Evolutionary conservation across 2,888 invertebrate genomes (phyloP).

Genomic region (Leptinotarsa tumamoca): DNA sequence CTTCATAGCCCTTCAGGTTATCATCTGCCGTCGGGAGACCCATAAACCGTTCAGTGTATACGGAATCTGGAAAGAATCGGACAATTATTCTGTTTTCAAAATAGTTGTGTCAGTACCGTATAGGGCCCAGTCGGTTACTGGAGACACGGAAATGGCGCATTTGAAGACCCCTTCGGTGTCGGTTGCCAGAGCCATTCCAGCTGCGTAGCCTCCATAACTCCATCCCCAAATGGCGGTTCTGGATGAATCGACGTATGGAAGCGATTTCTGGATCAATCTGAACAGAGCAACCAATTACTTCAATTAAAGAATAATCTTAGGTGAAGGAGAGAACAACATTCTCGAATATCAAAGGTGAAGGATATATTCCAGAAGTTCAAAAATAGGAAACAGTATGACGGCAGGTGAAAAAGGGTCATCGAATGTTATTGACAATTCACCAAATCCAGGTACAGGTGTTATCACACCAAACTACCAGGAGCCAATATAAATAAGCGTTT

Average conservation of each 20-base stretch:
- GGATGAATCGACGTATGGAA: conserved; percentile 80
- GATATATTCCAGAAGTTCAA: too few species aligned
- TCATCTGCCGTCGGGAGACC: conserved; percentile 79
- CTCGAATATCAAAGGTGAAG: too few species aligned
- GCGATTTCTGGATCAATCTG: conserved; percentile 75
- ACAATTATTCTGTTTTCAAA: too few species aligned
- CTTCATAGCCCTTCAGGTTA: conserved; percentile 80
- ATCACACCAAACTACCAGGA: too few species aligned
- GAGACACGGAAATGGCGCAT: conserved; percentile 95
- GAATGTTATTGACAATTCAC: too few species aligned
- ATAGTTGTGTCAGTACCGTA: conserved; percentile 77
- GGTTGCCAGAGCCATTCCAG: conserved; percentile 86
- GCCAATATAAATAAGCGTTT: too few species aligned
- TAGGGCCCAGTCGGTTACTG: conserved; percentile 95
- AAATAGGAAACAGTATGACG: too few species aligned
- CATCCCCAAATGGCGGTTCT: conserved; percentile 97
- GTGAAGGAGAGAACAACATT: too few species aligned
- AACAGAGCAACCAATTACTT: background rate
- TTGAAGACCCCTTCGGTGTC: conserved; percentile 83
- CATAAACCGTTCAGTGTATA: conserved; percentile 98
- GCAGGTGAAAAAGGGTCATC: too few species aligned
- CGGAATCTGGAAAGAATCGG: conserved; percentile 78
- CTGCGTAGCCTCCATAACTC: conserved; percentile 97
- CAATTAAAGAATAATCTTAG: too few species aligned
- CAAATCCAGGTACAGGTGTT: too few species aligned